Evolutionary conservation across 2,113 vertebrate genomes (phyloP).

Genomic region (Camelus bactrianus): DNA sequence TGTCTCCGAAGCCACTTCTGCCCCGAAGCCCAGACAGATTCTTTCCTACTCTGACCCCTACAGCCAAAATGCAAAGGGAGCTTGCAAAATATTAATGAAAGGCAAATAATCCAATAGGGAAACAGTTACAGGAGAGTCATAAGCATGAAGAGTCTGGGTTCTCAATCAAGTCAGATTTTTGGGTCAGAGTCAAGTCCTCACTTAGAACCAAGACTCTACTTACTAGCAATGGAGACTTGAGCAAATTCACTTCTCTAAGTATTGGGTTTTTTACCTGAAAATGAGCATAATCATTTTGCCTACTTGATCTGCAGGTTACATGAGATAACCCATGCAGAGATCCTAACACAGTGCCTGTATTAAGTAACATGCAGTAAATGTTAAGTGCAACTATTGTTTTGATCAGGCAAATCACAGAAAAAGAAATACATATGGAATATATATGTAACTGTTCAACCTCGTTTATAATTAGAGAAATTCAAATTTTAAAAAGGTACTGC

Average conservation of each 20-base stretch:
- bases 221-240: background rate
- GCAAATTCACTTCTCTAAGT: background rate
- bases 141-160: background rate
- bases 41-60: background rate
- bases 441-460: background rate
- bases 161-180: background rate
- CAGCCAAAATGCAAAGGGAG: background rate
- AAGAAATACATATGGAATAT: background rate
- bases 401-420: background rate
- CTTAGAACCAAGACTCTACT: background rate
- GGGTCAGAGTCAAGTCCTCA: background rate
- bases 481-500: background rate
- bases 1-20: background rate
- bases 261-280: background rate
- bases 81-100: background rate
- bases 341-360: background rate
- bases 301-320: background rate
- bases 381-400: background rate
- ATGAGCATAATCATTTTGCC: background rate
- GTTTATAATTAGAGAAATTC: constrained; percentile 6
- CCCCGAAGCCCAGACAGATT: background rate
- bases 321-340: background rate
- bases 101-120: background rate
- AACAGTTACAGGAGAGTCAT: no score
- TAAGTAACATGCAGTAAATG: background rate